Evolutionary conservation across 2,888 invertebrate species (phyloP).

Genomic region (Drosophila formosana): DNA sequence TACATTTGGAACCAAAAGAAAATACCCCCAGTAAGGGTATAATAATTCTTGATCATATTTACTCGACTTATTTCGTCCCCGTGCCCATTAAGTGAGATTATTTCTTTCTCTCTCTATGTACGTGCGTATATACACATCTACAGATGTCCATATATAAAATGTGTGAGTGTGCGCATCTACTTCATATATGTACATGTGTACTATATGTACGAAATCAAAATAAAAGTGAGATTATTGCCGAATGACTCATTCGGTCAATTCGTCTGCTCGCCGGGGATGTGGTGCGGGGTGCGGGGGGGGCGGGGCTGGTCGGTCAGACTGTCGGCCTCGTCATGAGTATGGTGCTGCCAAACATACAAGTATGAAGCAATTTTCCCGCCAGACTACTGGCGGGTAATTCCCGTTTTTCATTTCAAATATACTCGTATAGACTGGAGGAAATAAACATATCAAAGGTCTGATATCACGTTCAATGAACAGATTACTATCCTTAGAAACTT

Average conservation of each 20-base stretch:
- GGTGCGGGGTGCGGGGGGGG: constrained; percentile 13
- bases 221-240: constrained; percentile 80
- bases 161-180: not conserved
- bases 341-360: constrained; percentile 18
- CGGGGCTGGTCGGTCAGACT: constrained; percentile 21
- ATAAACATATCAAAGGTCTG: no score
- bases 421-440: no score
- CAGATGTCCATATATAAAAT: not conserved
- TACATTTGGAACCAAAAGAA: not conserved
- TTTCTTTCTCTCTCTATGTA: constrained; percentile 24
- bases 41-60: constrained; percentile 14
- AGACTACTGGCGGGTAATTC: not conserved
- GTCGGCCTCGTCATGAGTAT: constrained; percentile 59
- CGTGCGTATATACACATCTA: constrained; percentile 14
- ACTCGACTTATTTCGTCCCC: constrained; percentile 52
- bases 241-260: constrained; percentile 64
- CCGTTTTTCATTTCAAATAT: not conserved
- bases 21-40: not conserved
- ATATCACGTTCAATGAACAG: no score
- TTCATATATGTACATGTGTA: constrained; percentile 14
- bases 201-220: constrained; percentile 72
- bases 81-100: constrained; percentile 58
- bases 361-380: not conserved
- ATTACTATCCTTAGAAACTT: no score
- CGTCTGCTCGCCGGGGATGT: constrained; percentile 6